These are phyloP conservation scores for Mormoops blainvillei DNA, from an alignment of 2,113 vertebrate species.

Conservation along the genomic window DNA sequence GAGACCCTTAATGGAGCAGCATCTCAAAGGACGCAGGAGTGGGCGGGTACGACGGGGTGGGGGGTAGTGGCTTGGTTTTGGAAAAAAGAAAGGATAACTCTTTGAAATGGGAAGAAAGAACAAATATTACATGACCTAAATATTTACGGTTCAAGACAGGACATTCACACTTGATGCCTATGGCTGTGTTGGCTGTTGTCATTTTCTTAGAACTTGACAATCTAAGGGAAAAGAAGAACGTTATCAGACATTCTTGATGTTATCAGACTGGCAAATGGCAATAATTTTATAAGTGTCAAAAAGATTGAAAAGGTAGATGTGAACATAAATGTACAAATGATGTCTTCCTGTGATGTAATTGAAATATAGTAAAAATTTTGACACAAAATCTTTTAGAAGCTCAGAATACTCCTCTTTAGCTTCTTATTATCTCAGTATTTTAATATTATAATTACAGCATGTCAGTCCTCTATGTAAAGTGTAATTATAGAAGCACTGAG, in stretches of 20 bases:
- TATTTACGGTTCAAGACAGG: no score
- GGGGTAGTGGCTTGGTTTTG: not conserved
- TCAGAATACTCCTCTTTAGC: not conserved
- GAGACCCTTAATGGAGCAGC: not conserved
- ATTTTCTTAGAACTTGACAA: no score
- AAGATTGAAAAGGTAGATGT: not conserved
- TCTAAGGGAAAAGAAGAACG: not conserved
- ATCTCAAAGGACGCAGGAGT: not conserved
- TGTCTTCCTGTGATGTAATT: constrained; percentile 30
- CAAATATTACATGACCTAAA: not conserved
- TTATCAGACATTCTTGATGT: no score
- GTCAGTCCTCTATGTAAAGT: constrained; percentile 61
- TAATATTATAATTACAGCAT: constrained; percentile 64
- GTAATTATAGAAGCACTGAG: constrained; percentile 50
- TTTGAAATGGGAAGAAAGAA: not conserved
- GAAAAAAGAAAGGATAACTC: not conserved
- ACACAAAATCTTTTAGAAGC: constrained; percentile 51
- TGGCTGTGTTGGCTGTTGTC: no score
- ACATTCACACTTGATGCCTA: no score
- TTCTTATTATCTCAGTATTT: constrained; percentile 64
- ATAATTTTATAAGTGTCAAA: constrained; percentile 26
- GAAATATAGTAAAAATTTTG: constrained; percentile 43
- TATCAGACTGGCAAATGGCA: not conserved
- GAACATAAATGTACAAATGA: not conserved
- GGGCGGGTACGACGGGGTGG: not conserved